Conservation (phyloP, 2,113 vertebrate species). For the Agapornis roseicollis region DNA sequence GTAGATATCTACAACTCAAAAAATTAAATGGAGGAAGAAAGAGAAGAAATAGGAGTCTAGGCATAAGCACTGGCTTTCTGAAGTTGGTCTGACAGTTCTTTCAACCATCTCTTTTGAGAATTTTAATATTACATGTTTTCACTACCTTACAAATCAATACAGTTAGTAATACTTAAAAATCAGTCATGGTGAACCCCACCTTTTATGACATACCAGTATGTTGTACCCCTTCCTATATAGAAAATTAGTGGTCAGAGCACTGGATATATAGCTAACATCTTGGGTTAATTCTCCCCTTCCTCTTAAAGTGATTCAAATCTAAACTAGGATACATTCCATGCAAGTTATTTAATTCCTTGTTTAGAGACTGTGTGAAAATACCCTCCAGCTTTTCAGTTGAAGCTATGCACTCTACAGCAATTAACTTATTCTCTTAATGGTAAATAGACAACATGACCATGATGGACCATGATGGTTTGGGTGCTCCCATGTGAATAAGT, state of each 20-base stretch:
- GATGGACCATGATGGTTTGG: neutral
- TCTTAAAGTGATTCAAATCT: neutral
- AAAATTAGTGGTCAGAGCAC: neutral
- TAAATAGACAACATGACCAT: neutral
- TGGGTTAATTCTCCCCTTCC: neutral
- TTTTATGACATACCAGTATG: neutral
- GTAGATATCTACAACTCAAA: neutral
- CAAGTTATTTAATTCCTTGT: neutral
- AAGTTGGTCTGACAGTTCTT: neutral
- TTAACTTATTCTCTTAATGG: neutral
- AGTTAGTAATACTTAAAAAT: neutral
- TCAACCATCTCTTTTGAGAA: neutral
- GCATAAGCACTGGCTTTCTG: neutral
- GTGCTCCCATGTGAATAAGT: neutral
- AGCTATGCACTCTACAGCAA: neutral
- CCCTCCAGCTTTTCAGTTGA: neutral
- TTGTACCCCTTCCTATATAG: neutral
- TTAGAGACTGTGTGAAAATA: neutral
- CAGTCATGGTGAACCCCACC: neutral
- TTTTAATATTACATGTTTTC: neutral
- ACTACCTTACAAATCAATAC: neutral
- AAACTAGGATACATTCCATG: neutral
- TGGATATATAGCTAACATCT: neutral
- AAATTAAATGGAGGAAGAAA: neutral
- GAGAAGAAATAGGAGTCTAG: neutral